These are phyloP conservation scores for Gortyna flavago DNA, from an alignment of 2,888 invertebrate species.

Conservation along the genomic window DNA sequence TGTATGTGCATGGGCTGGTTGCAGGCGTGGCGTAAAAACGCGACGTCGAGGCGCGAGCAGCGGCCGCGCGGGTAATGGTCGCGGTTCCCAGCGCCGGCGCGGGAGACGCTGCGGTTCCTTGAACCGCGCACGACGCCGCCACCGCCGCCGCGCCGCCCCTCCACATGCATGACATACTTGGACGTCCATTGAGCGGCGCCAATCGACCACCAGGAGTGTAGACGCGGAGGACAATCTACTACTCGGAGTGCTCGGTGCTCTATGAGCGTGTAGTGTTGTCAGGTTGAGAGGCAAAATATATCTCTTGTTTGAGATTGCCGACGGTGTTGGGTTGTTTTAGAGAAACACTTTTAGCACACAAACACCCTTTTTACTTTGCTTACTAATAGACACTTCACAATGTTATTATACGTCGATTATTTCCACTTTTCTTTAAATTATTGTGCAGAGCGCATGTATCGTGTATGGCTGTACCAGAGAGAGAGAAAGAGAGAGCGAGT, in stretches of 20 bases:
- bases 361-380: no score
- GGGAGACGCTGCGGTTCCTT: slow-evolving; percentile 60
- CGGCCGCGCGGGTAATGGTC: slow-evolving; percentile 69
- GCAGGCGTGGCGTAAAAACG: slow-evolving; percentile 73
- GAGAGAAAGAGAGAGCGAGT: no score
- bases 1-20: slow-evolving; percentile 77
- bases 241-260: not conserved
- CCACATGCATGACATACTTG: slow-evolving; percentile 77
- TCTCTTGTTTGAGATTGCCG: no score
- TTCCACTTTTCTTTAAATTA: no score
- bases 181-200: slow-evolving; percentile 72
- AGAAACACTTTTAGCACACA: no score
- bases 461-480: no score
- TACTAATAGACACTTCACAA: no score
- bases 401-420: no score
- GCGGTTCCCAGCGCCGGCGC: slow-evolving; percentile 72
- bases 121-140: slow-evolving; percentile 33
- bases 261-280: not conserved
- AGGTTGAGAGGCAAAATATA: not conserved
- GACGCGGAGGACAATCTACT: not conserved
- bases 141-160: slow-evolving; percentile 24
- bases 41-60: slow-evolving; percentile 72
- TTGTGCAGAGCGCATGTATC: no score
- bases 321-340: no score
- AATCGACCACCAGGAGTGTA: slow-evolving; percentile 19